A percentile compares a stretch with the other conserved stretches of the same genome.
These are phyloP conservation scores for Tetraneura akinire DNA, from an alignment of 1,140 invertebrate species.

Conservation along the genomic window DNA sequence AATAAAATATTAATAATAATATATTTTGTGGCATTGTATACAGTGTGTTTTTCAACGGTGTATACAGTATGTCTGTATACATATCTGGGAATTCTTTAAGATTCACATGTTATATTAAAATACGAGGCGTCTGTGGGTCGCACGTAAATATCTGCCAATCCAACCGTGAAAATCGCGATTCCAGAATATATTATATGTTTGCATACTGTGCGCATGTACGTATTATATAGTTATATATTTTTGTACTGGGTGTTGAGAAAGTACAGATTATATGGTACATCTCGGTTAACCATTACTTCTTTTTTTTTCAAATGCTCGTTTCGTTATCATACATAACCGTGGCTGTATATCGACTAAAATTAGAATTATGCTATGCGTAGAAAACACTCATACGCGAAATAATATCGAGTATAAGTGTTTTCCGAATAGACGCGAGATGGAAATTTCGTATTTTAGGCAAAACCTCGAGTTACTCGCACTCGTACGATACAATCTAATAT, in stretches of 20 bases:
- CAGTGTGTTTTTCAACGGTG: background rate
- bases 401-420: too few species aligned
- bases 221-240: background rate
- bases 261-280: too few species aligned
- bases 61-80: background rate
- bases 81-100: constrained; percentile 2
- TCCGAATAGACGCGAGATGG: too few species aligned
- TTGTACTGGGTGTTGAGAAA: background rate
- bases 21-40: background rate
- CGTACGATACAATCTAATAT: too few species aligned
- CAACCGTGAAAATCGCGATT: constrained; percentile 28
- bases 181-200: background rate
- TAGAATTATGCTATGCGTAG: too few species aligned
- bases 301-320: too few species aligned
- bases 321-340: too few species aligned
- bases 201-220: background rate
- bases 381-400: too few species aligned
- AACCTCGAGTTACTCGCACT: too few species aligned
- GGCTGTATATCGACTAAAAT: too few species aligned
- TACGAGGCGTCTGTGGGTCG: constrained; percentile 13
- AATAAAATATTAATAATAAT: background rate
- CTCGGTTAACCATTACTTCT: too few species aligned
- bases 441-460: too few species aligned
- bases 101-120: constrained; percentile 37
- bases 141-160: constrained; percentile 19